phyloP scores from a whole-genome alignment of 2,113 vertebrate species.

The Machaerirhynchus nigripectus region DNA sequence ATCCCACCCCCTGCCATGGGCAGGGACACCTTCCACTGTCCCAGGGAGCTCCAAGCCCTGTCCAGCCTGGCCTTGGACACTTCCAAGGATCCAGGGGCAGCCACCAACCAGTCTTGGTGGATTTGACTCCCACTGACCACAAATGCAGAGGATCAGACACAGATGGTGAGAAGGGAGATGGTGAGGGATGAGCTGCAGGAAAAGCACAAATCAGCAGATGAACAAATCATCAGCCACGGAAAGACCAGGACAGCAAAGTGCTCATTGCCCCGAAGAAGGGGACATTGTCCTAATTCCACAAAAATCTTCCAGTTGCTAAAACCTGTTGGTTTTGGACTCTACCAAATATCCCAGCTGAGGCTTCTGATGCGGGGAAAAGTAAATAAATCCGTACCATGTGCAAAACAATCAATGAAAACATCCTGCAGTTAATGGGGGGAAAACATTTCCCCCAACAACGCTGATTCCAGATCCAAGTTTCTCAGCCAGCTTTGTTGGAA shows the following conservation, averaged over 20 bases:
- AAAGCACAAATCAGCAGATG: not conserved
- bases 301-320: not conserved
- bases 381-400: not conserved
- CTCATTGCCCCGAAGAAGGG: not conserved
- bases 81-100: not conserved
- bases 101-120: not conserved
- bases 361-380: not conserved
- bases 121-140: not conserved
- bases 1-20: too few species aligned
- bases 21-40: not conserved
- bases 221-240: not conserved
- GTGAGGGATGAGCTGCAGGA: not conserved
- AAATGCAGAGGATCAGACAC: not conserved
- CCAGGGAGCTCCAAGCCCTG: rapidly evolving
- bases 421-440: not conserved
- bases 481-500: not conserved
- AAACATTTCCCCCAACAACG: not conserved
- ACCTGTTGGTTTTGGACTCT: not conserved
- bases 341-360: not conserved
- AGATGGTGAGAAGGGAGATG: not conserved
- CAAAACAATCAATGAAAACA: not conserved
- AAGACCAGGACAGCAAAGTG: not conserved
- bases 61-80: not conserved
- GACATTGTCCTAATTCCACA: not conserved
- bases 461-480: not conserved